phyloP scores from a whole-genome alignment of 2,888 invertebrate species.

The Drosophila meridionalis region DNA sequence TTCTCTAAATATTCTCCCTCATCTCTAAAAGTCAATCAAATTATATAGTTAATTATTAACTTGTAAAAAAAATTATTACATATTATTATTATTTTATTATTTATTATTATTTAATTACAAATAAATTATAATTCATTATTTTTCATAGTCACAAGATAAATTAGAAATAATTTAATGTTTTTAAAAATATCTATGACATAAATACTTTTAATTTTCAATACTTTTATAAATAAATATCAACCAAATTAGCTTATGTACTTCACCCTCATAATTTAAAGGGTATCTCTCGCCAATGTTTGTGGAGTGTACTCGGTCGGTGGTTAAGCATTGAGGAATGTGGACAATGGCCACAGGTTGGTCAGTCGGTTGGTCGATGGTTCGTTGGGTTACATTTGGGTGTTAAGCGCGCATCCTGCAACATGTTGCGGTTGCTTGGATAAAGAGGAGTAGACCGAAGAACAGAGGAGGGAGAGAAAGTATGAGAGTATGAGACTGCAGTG shows the following conservation, averaged over 20 bases:
- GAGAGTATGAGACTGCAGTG: conserved; percentile 9
- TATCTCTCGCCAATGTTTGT: conserved; percentile 35
- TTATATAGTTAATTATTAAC: too few relatives aligned
- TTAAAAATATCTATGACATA: too few relatives aligned
- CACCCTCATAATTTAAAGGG: conserved; percentile 4
- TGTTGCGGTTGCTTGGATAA: conserved; percentile 62
- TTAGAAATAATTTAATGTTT: too few relatives aligned
- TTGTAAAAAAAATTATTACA: too few relatives aligned
- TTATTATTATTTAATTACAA: too few relatives aligned
- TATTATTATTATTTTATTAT: too few relatives aligned
- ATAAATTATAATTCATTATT: too few relatives aligned
- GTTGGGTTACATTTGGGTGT: conserved; percentile 50
- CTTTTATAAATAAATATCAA: too few relatives aligned
- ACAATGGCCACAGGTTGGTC: conserved; percentile 60
- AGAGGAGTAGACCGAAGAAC: neutral
- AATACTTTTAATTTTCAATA: too few relatives aligned
- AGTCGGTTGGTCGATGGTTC: conserved; percentile 21
- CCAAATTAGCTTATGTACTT: neutral
- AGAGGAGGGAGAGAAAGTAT: neutral
- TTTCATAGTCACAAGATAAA: too few relatives aligned
- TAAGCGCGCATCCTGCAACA: conserved; percentile 67
- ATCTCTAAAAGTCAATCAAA: too few relatives aligned
- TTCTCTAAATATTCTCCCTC: too few relatives aligned
- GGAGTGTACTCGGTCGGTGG: conserved; percentile 48
- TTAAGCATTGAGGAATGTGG: conserved; percentile 56